phyloP scores from a whole-genome alignment of 2,113 vertebrate genomes.

The Henicopernis longicauda region DNA sequence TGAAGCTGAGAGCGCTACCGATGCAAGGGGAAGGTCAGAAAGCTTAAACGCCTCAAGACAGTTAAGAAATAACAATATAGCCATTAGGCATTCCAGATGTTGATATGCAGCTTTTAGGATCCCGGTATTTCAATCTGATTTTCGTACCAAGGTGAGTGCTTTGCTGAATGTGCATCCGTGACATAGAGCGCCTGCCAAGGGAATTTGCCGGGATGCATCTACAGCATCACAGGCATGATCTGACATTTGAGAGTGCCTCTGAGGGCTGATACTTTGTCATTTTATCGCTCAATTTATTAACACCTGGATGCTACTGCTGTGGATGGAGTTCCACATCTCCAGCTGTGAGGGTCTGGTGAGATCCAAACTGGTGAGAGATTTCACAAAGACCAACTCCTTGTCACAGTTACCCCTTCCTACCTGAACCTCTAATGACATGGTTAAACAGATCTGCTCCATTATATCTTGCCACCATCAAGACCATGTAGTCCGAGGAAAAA shows the following conservation, averaged over 20 bases:
- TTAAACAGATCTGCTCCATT: not conserved
- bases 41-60: not conserved
- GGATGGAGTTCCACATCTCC: not conserved
- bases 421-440: not conserved
- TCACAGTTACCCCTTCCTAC: not conserved
- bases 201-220: not conserved
- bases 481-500: not conserved
- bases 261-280: not conserved
- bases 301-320: not conserved
- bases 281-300: not conserved
- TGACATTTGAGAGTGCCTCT: not conserved
- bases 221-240: not conserved
- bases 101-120: not conserved
- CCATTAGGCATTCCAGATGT: not conserved
- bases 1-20: not conserved
- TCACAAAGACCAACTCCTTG: not conserved
- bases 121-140: not conserved
- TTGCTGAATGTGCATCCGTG: not conserved
- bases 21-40: conserved; percentile 17
- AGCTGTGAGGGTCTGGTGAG: accelerated
- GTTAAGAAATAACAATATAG: conserved; percentile 9
- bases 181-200: not conserved
- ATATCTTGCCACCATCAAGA: not conserved
- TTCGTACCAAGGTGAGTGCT: accelerated
- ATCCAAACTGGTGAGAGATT: not conserved